A percentile compares a stretch with the other conserved stretches of the same genome.
Conservation (phyloP, 2,113 vertebrate species). For the Parus major region DNA sequence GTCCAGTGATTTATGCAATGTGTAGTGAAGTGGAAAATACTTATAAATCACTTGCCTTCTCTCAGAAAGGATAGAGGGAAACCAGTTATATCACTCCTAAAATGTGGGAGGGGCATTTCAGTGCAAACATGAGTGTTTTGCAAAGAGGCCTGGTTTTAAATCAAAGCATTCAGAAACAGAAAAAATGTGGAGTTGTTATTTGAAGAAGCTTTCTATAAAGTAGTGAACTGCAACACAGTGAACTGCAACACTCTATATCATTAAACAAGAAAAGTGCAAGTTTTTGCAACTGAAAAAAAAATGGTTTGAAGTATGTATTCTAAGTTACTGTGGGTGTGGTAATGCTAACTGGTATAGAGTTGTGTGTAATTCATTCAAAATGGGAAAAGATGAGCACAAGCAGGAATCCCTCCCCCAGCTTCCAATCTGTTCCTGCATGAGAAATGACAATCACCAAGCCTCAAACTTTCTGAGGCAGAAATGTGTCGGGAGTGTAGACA, state of each 20-base stretch:
- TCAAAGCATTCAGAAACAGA: neutral
- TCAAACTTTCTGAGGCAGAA: neutral
- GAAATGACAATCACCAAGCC: neutral
- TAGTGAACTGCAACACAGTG: neutral
- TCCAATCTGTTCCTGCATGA: neutral
- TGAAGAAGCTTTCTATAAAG: neutral
- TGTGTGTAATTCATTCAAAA: neutral
- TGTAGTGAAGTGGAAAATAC: constrained; percentile 21
- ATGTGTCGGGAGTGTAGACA: neutral
- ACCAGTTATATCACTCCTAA: constrained; percentile 15
- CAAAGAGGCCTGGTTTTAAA: neutral
- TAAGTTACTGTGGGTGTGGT: neutral
- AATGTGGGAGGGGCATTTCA: neutral
- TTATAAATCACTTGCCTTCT: constrained; percentile 18
- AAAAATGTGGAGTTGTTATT: neutral
- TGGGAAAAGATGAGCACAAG: neutral
- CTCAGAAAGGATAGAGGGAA: neutral
- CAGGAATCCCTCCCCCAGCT: neutral
- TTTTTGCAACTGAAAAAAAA: neutral
- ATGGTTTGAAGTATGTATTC: neutral
- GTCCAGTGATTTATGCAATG: neutral
- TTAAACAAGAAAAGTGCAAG: neutral
- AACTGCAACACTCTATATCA: neutral
- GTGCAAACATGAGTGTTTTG: neutral
- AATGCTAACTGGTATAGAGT: neutral